Evolutionary conservation across 1,140 invertebrate species (phyloP), one percentile per base, ranked within the genome.

Genomic region (Musca vetustissima): DNA sequence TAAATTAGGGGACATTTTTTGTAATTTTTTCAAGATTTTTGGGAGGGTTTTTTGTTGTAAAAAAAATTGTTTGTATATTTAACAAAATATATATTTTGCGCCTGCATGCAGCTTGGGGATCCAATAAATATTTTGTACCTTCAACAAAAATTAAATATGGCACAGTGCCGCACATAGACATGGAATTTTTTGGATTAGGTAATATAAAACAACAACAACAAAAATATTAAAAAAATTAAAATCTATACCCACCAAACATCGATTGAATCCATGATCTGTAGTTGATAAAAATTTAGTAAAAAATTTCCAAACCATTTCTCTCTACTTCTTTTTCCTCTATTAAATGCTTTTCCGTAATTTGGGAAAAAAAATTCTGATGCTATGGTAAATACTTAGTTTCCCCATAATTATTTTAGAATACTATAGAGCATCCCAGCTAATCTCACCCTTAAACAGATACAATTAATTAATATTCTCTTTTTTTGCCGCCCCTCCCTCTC

Each of bases 171-270:
- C 81, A 83, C 49, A 82, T 83, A 53, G 80, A 72, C 70, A 70
- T 79, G 14, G 81, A 83, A 67, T 83, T 83, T 65, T 83, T 83
- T 72, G 80, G 81, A 28, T 65, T 81, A 82, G 81, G 81, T 83
- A 81, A 61, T 36, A 19, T 43, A 43, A 4, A 52, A 13, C 49
- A 52, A 52, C 1, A 52, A 43, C 28, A 4, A 49, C 48, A 49
- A 52, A 52, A 52, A 19, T 1, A 52, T 7, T 21, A 52, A 13
- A 52, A 50, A 0, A 19, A 19, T 43, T 11, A 2, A 43, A 43
- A 13, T 13, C 11, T 13, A 4, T 11, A 7, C 36, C 28, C 36
- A 7, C 36, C 36, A 11, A 43, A 43, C 36, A 7, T 13, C 36
- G 13, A 43, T 13, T 43, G 28, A 43, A 13, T 43, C 36, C 36